A percentile compares a stretch with the other conserved stretches of the same genome.
These are phyloP conservation scores for Odontothrips loti DNA, from an alignment of 2,888 invertebrate species.

Conservation along the genomic window DNA sequence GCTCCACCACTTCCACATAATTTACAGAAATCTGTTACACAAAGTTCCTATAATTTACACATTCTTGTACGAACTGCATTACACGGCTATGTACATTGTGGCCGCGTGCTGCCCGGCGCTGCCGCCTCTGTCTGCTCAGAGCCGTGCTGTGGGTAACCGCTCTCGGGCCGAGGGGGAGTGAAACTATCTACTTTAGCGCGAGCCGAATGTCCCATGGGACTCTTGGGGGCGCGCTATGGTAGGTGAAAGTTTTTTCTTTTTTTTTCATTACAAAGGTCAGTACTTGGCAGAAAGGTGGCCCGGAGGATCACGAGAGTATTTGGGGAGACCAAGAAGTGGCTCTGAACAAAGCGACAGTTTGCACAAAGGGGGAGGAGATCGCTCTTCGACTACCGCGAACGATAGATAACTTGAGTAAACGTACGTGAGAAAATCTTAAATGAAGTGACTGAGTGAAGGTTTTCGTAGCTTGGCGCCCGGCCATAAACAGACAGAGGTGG, in stretches of 20 bases:
- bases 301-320: background rate
- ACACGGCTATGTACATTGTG: background rate
- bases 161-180: background rate
- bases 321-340: background rate
- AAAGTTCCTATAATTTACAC: slow-evolving; percentile 3
- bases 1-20: background rate
- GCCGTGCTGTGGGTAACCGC: too few relatives aligned
- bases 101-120: background rate
- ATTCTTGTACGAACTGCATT: slow-evolving; percentile 18
- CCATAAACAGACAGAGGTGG: background rate
- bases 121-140: background rate
- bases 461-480: too few relatives aligned
- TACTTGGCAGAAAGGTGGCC: slow-evolving; percentile 15
- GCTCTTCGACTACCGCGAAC: background rate
- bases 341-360: background rate
- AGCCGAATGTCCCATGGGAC: background rate
- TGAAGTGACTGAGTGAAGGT: background rate
- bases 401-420: background rate
- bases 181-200: background rate
- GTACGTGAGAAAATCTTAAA: background rate
- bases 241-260: background rate
- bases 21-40: slow-evolving; percentile 23
- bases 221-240: background rate
- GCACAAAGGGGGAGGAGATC: background rate
- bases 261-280: slow-evolving; percentile 9